Evolutionary conservation across 2,797 vertebrate genomes (phyloP).

Genomic region (Enteromius trimaculatus): DNA sequence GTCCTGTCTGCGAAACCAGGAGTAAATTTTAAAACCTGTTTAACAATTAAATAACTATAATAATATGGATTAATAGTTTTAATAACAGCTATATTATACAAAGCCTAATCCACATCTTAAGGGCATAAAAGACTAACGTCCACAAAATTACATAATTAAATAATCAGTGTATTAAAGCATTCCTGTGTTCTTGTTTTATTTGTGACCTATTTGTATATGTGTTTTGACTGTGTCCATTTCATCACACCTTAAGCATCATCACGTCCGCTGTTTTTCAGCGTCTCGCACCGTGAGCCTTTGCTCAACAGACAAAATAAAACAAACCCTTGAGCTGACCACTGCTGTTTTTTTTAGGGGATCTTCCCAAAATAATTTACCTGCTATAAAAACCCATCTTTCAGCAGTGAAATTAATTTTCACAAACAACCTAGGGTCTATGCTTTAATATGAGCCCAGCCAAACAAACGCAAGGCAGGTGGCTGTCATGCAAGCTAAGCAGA

Average conservation of each 20-base stretch:
- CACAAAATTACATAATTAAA: neutral
- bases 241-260: neutral
- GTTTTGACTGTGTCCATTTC: neutral
- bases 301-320: too few relatives aligned
- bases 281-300: neutral
- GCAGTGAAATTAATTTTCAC: neutral
- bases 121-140: neutral
- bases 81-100: neutral
- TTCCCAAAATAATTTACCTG: neutral
- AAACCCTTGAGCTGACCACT: neutral
- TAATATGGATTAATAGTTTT: neutral
- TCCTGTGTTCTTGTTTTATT: neutral
- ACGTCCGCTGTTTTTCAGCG: neutral
- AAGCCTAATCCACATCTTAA: neutral
- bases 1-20: too few relatives aligned
- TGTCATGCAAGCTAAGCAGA: conserved; percentile 15
- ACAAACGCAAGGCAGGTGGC: conserved; percentile 15
- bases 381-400: neutral
- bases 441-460: neutral
- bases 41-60: neutral
- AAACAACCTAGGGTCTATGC: neutral
- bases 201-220: neutral
- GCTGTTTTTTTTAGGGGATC: neutral
- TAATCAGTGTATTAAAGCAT: neutral
- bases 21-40: neutral